Base-by-base conservation (phyloP, 1,140 invertebrate genomes). In the Meloidogyne floridensis region DNA sequence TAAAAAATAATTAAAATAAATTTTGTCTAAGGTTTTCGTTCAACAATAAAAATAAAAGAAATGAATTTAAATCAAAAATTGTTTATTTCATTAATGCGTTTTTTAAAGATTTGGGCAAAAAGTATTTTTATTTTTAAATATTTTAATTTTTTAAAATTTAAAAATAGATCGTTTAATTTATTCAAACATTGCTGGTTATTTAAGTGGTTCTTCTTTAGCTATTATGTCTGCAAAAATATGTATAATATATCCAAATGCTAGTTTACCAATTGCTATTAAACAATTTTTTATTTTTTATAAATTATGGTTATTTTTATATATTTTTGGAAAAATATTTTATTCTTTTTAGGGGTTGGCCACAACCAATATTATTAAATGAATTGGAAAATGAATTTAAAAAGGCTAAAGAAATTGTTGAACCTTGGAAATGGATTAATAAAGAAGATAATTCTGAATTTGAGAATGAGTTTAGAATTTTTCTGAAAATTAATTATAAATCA, bases 211-310 rank as follows among this genome's bases (percentile, higher is more conserved):
- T 32, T 32, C 75, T 54, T 56, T 77, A 32, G 43, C 75, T 69
- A n/a, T 77, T 43, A 77, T 77, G 75, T 56, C 69, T 15, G 51
- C 75, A 56, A 77, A 77, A 18, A 56, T 77, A 51, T 56, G 32
- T 20, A 9, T 51, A 32, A 54, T 76, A 7, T 77, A 56, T 77
- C 75, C 75, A n/a, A 77, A 77, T 59, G 47, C 53, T 2, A 65
- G 6, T 43, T 5, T 77, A 6, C 15, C 20, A 54, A 51, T 77
- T 77, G 56, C 69, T 32, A 13, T 77, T n/a, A 69, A 77, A 77
- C 56, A 56, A 56, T 77, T 77, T 59, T 77, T 77, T 43, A n/a
- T 56, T 43, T 43, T 77, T 77, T 77, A 77, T 77, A 65, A 13
- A 43, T n/a, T 43, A 54, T 32, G 53, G 51, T 77, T 56, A 77